Evolutionary conservation across 2,888 invertebrate genomes (phyloP).

Genomic region (Lordiphosa andalusiaca): DNA sequence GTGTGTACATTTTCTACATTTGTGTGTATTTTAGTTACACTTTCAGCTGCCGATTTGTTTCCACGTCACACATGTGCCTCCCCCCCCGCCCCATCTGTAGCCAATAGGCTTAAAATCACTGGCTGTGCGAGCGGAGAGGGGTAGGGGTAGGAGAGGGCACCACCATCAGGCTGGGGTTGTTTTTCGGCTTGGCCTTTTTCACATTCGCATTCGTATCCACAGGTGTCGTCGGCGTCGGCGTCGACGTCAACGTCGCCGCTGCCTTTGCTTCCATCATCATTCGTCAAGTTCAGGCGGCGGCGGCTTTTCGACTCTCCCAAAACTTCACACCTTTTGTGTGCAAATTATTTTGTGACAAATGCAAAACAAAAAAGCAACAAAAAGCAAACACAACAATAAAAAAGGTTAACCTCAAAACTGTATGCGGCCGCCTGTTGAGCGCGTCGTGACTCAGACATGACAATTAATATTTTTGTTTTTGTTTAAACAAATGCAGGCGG

Average conservation of each 20-base stretch:
- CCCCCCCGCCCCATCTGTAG: background rate
- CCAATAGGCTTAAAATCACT: conserved; percentile 50
- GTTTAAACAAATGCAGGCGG: conserved; percentile 49
- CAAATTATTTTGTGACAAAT: conserved; percentile 67
- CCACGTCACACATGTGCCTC: conserved; percentile 29
- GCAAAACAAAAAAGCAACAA: conserved; percentile 26
- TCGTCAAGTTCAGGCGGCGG: conserved; percentile 58
- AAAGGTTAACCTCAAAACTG: conserved; percentile 65
- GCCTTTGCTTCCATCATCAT: conserved; percentile 21
- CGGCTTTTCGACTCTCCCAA: conserved; percentile 4
- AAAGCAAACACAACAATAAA: too few relatives aligned
- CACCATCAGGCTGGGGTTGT: conserved; percentile 51
- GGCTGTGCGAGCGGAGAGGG: conserved; percentile 21
- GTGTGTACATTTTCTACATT: conserved; percentile 18
- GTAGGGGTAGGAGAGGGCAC: conserved; percentile 24
- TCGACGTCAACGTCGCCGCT: conserved; percentile 22
- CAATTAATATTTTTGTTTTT: conserved; percentile 26
- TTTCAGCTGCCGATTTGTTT: conserved; percentile 54
- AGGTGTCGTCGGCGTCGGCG: conserved; percentile 54
- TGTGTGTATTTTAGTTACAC: conserved; percentile 57
- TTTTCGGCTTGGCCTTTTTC: conserved; percentile 30
- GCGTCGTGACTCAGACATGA: conserved; percentile 49
- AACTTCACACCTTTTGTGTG: conserved; percentile 58
- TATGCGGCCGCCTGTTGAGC: conserved; percentile 14
- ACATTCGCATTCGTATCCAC: conserved; percentile 48